Base-by-base conservation (phyloP, 2,113 vertebrate genomes). In the Agapornis roseicollis region DNA sequence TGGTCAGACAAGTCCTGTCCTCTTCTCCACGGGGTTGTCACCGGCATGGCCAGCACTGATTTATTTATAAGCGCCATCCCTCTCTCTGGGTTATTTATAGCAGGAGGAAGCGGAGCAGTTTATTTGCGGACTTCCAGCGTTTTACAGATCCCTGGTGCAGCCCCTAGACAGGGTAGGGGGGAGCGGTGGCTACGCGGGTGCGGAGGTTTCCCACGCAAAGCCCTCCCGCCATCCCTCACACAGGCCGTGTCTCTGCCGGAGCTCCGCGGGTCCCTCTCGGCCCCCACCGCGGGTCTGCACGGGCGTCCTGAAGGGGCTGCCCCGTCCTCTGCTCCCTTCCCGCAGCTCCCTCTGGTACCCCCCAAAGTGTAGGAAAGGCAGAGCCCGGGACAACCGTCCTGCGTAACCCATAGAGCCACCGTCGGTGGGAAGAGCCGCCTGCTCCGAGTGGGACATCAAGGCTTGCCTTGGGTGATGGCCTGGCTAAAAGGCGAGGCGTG, bases 31-130 rank as follows among this genome's bases (percentile, higher is more conserved):
- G 20, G 20, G n/a, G n/a, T 47, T 89, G 81, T 73, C 85, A 56
- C 79, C 12, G n/a, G 46, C 41, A 23, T 55, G 78, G 70, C 91
- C 84, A 58, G 58, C 5, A 3, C 50, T 35, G 88, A 42, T 96
- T 85, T 80, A 70, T 94, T 89, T 80, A 18, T 52, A 42, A 73
- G 68, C 33, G 7, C 89, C 53, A 35, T 78, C 58, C 84, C 33
- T 81, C 23, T 8, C 41, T 77, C 50, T 33, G 5, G 52, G 61
- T 90, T 94, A 91, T 96, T 97, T 94, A 91, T 60, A 93, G 85
- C 64, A 74, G 60, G 74, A 91, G 87, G 78, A 91, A 94, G 79
- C 6, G 2, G 69, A 85, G 81, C 3, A 23, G 74, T 49, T 92
- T 85, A 65, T 93, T 69, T 80, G 90, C n/a, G 42, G 76, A 82